Base-by-base conservation (phyloP, 2,797 vertebrate species). In the Premnoplex brunnescens region DNA sequence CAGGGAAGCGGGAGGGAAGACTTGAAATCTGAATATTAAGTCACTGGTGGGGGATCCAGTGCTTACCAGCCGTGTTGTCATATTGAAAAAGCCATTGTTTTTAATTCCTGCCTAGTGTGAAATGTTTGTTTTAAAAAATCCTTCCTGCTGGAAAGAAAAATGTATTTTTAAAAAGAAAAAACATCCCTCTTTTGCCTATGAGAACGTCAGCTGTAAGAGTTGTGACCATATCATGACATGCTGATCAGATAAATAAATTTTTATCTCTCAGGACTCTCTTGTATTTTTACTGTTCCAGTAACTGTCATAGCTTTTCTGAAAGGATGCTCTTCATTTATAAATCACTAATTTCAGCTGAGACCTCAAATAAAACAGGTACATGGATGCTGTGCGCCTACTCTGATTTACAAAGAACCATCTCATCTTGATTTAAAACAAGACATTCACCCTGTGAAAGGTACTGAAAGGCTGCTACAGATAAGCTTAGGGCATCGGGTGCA, bases 231-330 rank as follows among this genome's bases (percentile, higher is more conserved):
- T 97, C 97, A 93, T 97, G 95, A 97, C 95, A 93, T 96, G 97
- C 97, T 97, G 97, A 97, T 97, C 93, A 74, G 90, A 96, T 89
- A 96, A 97, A 98, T 98, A 97, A 96, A 97, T 97, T 95, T 97
- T 97, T 98, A 97, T 97, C 91, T 98, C 97, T 98, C 95, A 97
- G 98, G 97, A 97, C 89, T 95, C 39, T 75, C 10, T 92, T 97
- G 83, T 96, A 30, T 73, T 91, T 84, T 96, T 85, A 74, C 72
- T 69, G 27, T 82, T 92, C 24, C 60, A 9, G 14, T 92, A 55
- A 13, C 91, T 14, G 9, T 62, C 20, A 12, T 32, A 86, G 44
- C 7, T 56, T 48, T 68, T 82, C 60, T 8, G 84, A 55, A 58
- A 63, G 68, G 54, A 21, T 68, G 37, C 76, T 89, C 91, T 79